Evolutionary conservation across 2,113 vertebrate species (phyloP).

Genomic region (Malurus alboscapulatus): DNA sequence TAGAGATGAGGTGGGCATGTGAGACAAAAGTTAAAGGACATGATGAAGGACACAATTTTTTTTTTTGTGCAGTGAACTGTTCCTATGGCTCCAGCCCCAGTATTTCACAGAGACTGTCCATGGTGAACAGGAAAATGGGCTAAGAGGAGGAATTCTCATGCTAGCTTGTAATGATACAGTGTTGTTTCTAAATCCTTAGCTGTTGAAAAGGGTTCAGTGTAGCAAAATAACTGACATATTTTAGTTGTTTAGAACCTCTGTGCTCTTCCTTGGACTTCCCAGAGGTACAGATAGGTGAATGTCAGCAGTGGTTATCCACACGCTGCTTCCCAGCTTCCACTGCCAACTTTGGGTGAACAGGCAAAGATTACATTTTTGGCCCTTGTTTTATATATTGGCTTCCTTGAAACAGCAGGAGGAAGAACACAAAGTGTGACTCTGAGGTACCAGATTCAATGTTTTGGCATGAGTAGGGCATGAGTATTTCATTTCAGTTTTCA

Average conservation of each 20-base stretch:
- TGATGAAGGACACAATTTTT: not conserved
- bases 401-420: not conserved
- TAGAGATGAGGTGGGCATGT: not conserved
- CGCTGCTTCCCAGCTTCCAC: not conserved
- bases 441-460: not conserved
- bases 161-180: not conserved
- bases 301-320: not conserved
- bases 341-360: not conserved
- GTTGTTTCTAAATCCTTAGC: not conserved
- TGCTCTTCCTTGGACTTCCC: not conserved
- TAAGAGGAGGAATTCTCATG: accelerated
- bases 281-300: not conserved
- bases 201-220: not conserved
- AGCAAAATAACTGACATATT: not conserved
- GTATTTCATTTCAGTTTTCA: not conserved
- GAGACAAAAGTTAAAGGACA: not conserved
- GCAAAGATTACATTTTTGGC: not conserved
- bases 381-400: not conserved
- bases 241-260: not conserved
- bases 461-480: not conserved
- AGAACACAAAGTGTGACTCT: not conserved
- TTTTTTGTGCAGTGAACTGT: not conserved
- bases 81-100: not conserved
- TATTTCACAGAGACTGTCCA: accelerated
- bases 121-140: not conserved